phyloP scores from a whole-genome alignment of 2,797 vertebrate species.

The Catharus ustulatus region DNA sequence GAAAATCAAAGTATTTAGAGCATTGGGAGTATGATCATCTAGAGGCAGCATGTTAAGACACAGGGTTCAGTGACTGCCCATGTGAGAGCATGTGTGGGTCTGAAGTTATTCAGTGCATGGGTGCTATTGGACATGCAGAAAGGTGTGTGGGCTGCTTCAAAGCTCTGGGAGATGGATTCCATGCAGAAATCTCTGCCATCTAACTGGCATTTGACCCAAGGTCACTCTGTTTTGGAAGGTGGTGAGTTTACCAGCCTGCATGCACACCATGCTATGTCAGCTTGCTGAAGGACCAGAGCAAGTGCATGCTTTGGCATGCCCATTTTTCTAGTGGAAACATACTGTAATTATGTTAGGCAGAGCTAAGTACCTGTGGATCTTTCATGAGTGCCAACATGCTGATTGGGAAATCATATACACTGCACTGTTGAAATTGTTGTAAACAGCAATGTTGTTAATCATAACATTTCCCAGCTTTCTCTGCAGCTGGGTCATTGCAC shows the following conservation, averaged over 20 bases:
- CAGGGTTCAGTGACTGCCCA: not conserved
- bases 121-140: fast-evolving
- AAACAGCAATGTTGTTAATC: not conserved
- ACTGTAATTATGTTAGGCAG: not conserved
- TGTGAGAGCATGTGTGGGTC: not conserved
- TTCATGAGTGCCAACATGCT: not conserved
- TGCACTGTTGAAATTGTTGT: not conserved
- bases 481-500: not conserved
- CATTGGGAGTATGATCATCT: not conserved
- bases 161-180: not conserved
- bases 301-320: not conserved
- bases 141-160: not conserved
- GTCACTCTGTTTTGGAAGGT: not conserved
- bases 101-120: not conserved
- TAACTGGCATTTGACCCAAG: not conserved
- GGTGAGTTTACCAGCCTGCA: not conserved
- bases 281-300: not conserved
- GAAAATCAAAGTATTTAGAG: not conserved
- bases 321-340: not conserved
- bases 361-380: not conserved
- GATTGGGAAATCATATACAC: not conserved
- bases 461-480: not conserved
- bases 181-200: not conserved
- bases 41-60: not conserved
- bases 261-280: not conserved